Conservation (phyloP, 2,113 vertebrate species). For the Hyperopisus bebe region DNA sequence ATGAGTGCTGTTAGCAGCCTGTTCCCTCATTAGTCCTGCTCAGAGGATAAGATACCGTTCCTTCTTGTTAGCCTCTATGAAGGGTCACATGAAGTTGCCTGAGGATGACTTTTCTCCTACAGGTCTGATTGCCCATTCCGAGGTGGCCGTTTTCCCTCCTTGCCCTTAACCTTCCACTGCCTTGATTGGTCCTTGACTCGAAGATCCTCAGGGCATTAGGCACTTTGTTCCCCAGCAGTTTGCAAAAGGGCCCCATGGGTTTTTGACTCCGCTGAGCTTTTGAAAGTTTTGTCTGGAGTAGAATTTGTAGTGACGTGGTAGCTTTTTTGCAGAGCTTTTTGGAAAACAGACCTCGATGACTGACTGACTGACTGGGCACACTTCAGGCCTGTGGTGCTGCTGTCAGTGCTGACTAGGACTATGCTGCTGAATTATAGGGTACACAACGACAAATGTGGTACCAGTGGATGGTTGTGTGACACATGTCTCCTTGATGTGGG, state of each 20-base stretch:
- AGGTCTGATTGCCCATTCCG: background rate
- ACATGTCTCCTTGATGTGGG: background rate
- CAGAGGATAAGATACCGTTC: background rate
- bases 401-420: background rate
- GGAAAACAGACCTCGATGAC: background rate
- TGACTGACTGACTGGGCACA: no score
- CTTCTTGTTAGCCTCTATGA: background rate
- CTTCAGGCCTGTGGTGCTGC: background rate
- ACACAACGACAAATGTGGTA: background rate
- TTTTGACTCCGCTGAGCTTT: background rate
- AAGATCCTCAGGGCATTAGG: background rate
- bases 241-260: background rate
- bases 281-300: background rate
- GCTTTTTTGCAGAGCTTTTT: background rate
- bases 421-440: background rate
- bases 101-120: background rate
- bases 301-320: background rate
- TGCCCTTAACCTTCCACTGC: background rate
- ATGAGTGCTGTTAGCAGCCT: background rate
- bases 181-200: background rate
- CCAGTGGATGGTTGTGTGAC: background rate
- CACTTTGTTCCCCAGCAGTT: background rate
- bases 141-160: background rate
- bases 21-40: constrained; percentile 5
- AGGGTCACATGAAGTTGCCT: background rate